phyloP scores from a whole-genome alignment of 2,113 vertebrate genomes.

The Xerus inauris region DNA sequence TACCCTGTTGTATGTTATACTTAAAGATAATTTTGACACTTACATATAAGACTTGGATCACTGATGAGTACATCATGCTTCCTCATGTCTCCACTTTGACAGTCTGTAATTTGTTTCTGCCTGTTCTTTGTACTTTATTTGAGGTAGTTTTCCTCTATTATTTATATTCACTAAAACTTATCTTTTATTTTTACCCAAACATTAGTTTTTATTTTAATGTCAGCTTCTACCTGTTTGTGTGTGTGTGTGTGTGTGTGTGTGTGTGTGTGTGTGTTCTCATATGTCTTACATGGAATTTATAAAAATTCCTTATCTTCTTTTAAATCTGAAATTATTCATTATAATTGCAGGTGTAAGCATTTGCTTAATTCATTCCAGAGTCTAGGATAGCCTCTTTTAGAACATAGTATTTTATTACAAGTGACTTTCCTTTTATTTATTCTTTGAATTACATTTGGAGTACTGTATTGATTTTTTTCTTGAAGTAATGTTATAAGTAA shows the following conservation, averaged over 20 bases:
- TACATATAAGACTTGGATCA: neutral
- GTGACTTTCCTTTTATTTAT: conserved; percentile 58
- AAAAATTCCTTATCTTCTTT: neutral
- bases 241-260: no score
- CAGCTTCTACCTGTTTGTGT: neutral
- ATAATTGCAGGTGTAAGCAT: neutral
- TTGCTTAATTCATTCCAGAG: conserved; percentile 35
- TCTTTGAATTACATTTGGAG: conserved; percentile 15
- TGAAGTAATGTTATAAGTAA: conserved; percentile 61
- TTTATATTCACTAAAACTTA: neutral
- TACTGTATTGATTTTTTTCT: conserved; percentile 61
- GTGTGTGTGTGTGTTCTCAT: no score
- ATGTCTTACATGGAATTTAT: neutral
- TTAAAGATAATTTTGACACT: neutral
- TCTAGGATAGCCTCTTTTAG: neutral
- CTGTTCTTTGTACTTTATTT: neutral
- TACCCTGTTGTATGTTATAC: neutral
- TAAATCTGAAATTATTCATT: conserved; percentile 26
- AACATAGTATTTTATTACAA: conserved; percentile 53
- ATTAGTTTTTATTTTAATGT: neutral
- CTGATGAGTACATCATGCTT: neutral
- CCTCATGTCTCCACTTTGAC: neutral
- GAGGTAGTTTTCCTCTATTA: neutral
- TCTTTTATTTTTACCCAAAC: neutral
- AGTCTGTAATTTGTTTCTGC: neutral